Percentiles rank a stretch among this genome's conserved stretches.
These are phyloP conservation scores for Marasmarcha lunaedactyla DNA, from an alignment of 2,888 invertebrate genomes.

Conservation along the genomic window DNA sequence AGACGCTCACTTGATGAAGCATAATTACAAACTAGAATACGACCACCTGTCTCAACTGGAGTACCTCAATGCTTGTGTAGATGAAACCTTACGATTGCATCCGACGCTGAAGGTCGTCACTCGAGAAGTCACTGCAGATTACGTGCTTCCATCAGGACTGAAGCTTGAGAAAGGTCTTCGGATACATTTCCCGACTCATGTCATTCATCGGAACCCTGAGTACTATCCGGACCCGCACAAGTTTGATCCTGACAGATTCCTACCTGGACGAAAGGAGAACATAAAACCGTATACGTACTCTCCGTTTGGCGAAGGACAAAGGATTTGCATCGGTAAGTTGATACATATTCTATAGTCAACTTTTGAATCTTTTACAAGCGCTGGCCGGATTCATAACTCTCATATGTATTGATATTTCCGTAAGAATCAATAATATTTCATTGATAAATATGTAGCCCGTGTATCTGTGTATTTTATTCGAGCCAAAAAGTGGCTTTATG, in stretches of 20 bases:
- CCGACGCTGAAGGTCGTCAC: conserved; percentile 34
- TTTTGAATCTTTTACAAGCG: too few species aligned
- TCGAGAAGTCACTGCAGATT: conserved; percentile 36
- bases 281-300: conserved; percentile 37
- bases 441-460: too few species aligned
- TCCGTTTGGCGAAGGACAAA: conserved; percentile 48
- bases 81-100: conserved; percentile 34
- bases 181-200: conserved; percentile 38
- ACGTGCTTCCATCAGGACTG: conserved; percentile 33
- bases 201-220: conserved; percentile 33
- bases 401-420: too few species aligned
- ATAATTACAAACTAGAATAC: conserved; percentile 19
- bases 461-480: too few species aligned
- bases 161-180: conserved; percentile 32
- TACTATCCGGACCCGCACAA: conserved; percentile 37
- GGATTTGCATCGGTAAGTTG: conserved; percentile 41
- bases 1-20: conserved; percentile 25
- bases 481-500: too few species aligned
- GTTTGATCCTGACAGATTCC: conserved; percentile 39
- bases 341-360: too few species aligned
- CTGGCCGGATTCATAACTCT: too few species aligned
- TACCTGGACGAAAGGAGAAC: conserved; percentile 25
- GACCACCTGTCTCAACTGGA: conserved; percentile 20
- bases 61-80: conserved; percentile 30
- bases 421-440: too few species aligned